phyloP scores from a whole-genome alignment of 2,113 vertebrate genomes.

The Muntiacus reevesi region DNA sequence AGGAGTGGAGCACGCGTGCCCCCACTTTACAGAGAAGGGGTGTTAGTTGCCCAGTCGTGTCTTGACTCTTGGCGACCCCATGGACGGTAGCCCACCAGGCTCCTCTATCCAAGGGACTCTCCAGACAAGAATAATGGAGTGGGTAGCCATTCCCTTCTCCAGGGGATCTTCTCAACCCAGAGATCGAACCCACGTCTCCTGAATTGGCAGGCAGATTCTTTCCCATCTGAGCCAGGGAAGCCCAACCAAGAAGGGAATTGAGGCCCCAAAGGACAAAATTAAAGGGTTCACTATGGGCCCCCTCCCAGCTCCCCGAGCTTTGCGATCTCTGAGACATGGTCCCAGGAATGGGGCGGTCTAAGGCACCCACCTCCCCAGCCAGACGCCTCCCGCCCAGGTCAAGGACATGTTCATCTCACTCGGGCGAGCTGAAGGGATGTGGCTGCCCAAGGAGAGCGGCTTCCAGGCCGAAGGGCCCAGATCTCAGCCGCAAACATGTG shows the following conservation, averaged over 20 bases:
- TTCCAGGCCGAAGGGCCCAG: background rate
- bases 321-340: fast-evolving
- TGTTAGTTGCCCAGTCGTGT: background rate
- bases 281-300: background rate
- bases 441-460: background rate
- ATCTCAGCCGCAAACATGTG: background rate
- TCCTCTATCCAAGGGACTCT: background rate
- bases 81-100: background rate
- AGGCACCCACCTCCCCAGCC: background rate
- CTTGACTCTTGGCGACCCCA: background rate
- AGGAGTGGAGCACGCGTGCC: fast-evolving
- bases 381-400: background rate
- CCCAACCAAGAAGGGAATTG: background rate
- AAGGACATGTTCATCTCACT: fast-evolving
- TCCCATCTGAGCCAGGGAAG: background rate
- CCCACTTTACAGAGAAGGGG: background rate
- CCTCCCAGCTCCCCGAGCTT: background rate
- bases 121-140: background rate
- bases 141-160: background rate
- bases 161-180: background rate
- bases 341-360: background rate
- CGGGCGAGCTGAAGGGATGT: fast-evolving
- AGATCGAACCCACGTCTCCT: background rate
- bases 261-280: background rate
- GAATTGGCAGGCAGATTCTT: background rate